phyloP scores from a whole-genome alignment of 2,797 vertebrate genomes.

The Tarsius wallacei region DNA sequence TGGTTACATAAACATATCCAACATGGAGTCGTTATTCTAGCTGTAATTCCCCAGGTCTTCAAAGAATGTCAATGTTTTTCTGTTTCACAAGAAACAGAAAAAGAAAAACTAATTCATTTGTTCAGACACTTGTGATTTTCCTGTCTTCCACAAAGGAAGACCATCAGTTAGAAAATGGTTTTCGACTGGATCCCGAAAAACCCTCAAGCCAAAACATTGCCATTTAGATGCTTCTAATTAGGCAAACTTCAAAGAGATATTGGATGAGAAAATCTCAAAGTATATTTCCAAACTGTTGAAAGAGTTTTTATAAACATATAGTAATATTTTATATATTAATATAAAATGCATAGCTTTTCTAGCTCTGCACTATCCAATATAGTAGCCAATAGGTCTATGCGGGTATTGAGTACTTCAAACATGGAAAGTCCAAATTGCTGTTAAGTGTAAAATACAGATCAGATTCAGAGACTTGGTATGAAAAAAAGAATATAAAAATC shows the following conservation, averaged over 20 bases:
- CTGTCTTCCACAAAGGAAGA: slow-evolving; percentile 56
- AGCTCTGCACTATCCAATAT: neutral
- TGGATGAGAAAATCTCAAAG: slow-evolving; percentile 52
- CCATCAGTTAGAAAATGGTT: slow-evolving; percentile 4
- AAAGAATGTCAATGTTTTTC: slow-evolving; percentile 36
- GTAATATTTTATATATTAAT: slow-evolving; percentile 17
- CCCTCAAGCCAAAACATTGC: slow-evolving; percentile 32
- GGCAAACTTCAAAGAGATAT: slow-evolving; percentile 57
- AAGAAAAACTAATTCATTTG: slow-evolving; percentile 59
- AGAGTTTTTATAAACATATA: neutral
- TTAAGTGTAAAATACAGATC: neutral
- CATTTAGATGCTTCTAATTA: slow-evolving; percentile 60
- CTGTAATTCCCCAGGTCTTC: slow-evolving; percentile 1
- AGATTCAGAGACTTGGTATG: neutral
- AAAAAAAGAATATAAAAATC: neutral
- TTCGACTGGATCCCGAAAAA: slow-evolving; percentile 25
- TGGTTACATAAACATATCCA: slow-evolving; percentile 8
- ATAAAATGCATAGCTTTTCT: slow-evolving; percentile 5
- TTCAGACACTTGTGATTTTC: slow-evolving; percentile 48
- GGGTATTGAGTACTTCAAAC: neutral
- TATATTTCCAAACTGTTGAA: slow-evolving; percentile 27
- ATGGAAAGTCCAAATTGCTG: neutral
- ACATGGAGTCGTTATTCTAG: neutral
- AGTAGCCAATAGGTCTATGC: neutral
- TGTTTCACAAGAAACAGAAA: slow-evolving; percentile 21